Evolutionary conservation across 2,113 vertebrate genomes (phyloP).

Genomic region (Mobula hypostoma): DNA sequence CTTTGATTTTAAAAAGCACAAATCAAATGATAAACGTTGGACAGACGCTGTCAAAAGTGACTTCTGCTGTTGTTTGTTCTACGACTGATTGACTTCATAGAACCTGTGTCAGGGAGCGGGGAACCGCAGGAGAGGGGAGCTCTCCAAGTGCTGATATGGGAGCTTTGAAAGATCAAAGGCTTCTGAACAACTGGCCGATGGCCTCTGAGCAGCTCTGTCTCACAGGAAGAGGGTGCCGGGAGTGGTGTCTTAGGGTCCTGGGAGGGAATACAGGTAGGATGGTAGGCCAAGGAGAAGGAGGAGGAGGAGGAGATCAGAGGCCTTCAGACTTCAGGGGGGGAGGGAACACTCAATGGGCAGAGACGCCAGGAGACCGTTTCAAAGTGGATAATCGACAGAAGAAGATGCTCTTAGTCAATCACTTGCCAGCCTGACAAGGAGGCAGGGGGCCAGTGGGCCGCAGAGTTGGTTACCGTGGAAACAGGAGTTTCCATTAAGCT

Average conservation of each 20-base stretch:
- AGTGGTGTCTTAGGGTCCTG: neutral
- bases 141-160: neutral
- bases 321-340: neutral
- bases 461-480: neutral
- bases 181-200: neutral
- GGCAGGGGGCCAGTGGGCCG: neutral
- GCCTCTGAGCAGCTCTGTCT: neutral
- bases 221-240: neutral
- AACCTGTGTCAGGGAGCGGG: neutral
- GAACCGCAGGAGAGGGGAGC: neutral
- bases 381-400: neutral
- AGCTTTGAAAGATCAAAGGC: neutral
- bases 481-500: neutral
- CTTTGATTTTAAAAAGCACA: too few species aligned
- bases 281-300: neutral
- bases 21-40: too few species aligned
- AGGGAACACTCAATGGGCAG: too few species aligned
- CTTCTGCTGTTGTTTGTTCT: neutral
- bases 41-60: too few species aligned
- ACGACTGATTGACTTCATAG: too few species aligned
- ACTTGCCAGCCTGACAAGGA: neutral
- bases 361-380: neutral
- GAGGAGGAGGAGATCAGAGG: neutral
- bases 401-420: neutral
- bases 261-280: too few species aligned